Evolutionary conservation across 2,888 invertebrate genomes (phyloP).

Genomic region (Anarsia innoxiella): DNA sequence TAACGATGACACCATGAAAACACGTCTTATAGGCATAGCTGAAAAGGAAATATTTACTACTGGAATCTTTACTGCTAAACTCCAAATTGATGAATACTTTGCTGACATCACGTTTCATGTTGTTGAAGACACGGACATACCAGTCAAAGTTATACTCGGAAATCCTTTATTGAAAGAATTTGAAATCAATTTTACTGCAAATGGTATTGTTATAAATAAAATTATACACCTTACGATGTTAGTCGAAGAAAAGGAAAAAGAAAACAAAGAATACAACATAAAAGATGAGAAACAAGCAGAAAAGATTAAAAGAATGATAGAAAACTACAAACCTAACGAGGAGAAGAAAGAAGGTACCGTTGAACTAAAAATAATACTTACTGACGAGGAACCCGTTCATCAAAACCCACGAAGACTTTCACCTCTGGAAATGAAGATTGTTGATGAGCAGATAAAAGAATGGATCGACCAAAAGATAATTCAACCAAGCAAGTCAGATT

Average conservation of each 20-base stretch:
- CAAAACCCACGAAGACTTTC: slow-evolving; percentile 14
- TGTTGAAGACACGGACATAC: slow-evolving; percentile 17
- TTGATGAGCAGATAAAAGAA: slow-evolving; percentile 12
- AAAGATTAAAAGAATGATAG: slow-evolving; percentile 9
- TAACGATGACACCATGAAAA: neutral
- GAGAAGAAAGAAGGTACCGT: slow-evolving; percentile 10
- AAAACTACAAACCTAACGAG: slow-evolving; percentile 14
- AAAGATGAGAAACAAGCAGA: slow-evolving; percentile 3
- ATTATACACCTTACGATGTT: slow-evolving; percentile 14
- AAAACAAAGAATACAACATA: slow-evolving; percentile 4
- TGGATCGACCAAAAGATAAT: slow-evolving; percentile 5
- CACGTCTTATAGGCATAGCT: slow-evolving; percentile 13
- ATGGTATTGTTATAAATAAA: slow-evolving; percentile 10
- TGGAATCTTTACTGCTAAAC: slow-evolving; percentile 14
- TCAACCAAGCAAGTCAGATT: slow-evolving; percentile 19
- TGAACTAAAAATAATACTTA: slow-evolving; percentile 13
- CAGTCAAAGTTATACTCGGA: slow-evolving; percentile 17
- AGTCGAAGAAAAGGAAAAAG: slow-evolving; percentile 7
- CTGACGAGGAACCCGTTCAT: slow-evolving; percentile 10
- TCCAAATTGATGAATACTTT: slow-evolving; percentile 16
- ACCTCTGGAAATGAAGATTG: slow-evolving; percentile 10
- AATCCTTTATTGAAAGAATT: slow-evolving; percentile 20
- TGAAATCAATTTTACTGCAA: slow-evolving; percentile 15
- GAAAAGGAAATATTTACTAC: slow-evolving; percentile 14
- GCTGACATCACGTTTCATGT: slow-evolving; percentile 14